Percentiles rank a stretch among this genome's conserved stretches.
These are phyloP conservation scores for Balaeniceps rex DNA, from an alignment of 2,113 vertebrate genomes.

Conservation along the genomic window DNA sequence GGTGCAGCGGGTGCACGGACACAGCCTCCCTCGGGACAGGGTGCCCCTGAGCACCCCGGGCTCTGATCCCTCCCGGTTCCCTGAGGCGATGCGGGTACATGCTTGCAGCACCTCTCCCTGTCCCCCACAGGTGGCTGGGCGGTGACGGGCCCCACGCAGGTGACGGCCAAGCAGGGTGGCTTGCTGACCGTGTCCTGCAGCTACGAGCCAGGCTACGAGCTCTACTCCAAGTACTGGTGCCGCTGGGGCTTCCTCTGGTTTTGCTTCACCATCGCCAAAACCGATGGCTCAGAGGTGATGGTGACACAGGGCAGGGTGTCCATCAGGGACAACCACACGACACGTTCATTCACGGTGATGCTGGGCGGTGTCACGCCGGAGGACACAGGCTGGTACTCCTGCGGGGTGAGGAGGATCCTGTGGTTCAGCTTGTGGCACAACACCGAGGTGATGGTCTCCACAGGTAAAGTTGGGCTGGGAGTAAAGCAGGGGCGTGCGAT, in stretches of 20 bases:
- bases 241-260: not conserved
- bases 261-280: not conserved
- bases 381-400: not conserved
- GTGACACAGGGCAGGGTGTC: not conserved
- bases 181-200: not conserved
- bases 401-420: not conserved
- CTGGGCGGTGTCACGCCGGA: rapidly evolving
- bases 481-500: not conserved
- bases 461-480: not conserved
- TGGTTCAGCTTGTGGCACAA: rapidly evolving
- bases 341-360: not conserved
- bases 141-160: not conserved
- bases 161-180: not conserved
- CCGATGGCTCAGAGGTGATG: rapidly evolving
- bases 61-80: not conserved
- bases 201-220: not conserved
- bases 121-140: not conserved
- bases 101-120: not conserved
- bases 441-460: not conserved
- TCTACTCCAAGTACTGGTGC: constrained; percentile 16
- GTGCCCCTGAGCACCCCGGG: not conserved
- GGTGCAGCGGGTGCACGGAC: rapidly evolving
- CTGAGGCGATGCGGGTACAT: rapidly evolving
- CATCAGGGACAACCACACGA: not conserved
- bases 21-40: rapidly evolving